Base-by-base conservation (phyloP, 1,140 invertebrate genomes). In the Globodera ellingtonae region DNA sequence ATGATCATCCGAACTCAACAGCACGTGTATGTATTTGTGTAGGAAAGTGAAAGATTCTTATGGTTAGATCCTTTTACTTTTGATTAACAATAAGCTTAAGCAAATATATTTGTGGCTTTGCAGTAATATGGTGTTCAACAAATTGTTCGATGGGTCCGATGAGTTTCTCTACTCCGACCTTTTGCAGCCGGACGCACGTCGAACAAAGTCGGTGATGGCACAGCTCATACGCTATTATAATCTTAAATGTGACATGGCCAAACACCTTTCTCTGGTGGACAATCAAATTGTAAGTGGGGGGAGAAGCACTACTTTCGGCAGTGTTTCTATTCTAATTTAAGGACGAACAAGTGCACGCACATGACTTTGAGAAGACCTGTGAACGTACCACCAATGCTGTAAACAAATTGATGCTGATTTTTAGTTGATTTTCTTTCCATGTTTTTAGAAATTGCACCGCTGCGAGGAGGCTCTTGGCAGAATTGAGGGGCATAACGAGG, bases 101-200 rank as follows among this genome's bases (percentile, higher is more conserved):
- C 24, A 50, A 75, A 59, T 66, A 21, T 65, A n/a, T n/a, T 35
- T 70, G 35, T 35, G 35, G 24, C 65, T 21, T 79, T 62, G 0
- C 24, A 80, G 79, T 7, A 80, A 72, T 66, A 48, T 70, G 52
- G 21, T 81, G 10, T 81, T 81, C 79, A 65, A 71, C 67, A 72
- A 77, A 21, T 47, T 81, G 72, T 72, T 81, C 48, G 66, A 80
- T n/a, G 80, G 77, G 4, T 59, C 67, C 8, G 52, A 65, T 35
- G 78, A 81, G 7, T 81, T 81, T 47, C 56, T 48, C 21, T 81
- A 81, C 62, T 70, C 75, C 46, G 80, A 81, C 72, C 46, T 81
- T 4, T 69, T 81, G 46, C 77, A 72, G 18, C 80, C 80, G 9
- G 75, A 81, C n/a, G 13, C 74, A 5, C 35, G 59, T 5, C 52